These are phyloP conservation scores for Thysanoteuthis rhombus DNA, from an alignment of 2,888 invertebrate species.

Conservation along the genomic window DNA sequence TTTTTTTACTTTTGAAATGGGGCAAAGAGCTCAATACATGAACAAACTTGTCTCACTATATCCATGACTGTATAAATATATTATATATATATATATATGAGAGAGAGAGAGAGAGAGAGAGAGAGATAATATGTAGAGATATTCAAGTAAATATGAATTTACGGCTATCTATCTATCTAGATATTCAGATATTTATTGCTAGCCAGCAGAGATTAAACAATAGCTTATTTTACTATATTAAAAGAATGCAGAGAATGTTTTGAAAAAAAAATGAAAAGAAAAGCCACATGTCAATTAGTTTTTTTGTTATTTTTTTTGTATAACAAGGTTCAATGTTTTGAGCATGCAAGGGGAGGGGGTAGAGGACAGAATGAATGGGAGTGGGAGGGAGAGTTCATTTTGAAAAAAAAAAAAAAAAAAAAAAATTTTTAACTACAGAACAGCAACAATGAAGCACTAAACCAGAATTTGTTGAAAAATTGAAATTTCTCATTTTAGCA, in stretches of 20 bases:
- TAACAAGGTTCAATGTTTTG: background rate
- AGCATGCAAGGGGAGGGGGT: background rate
- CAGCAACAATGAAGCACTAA: background rate
- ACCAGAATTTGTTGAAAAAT: background rate
- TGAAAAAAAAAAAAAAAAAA: too few relatives aligned
- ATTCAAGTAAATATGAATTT: background rate
- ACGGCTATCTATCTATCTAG: constrained; percentile 22
- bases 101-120: background rate
- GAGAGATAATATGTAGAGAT: background rate
- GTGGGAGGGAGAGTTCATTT: background rate
- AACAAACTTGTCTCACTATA: constrained; percentile 24
- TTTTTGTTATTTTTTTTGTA: background rate
- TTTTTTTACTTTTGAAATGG: constrained; percentile 20
- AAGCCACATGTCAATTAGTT: background rate
- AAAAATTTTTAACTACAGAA: background rate
- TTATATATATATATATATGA: background rate
- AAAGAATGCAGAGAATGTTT: background rate
- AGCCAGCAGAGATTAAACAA: constrained; percentile 17
- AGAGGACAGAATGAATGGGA: background rate
- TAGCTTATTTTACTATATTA: constrained; percentile 13
- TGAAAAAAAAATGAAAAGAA: background rate
- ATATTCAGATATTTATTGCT: constrained; percentile 23
- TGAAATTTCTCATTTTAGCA: background rate
- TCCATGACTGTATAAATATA: constrained; percentile 24
- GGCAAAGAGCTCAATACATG: constrained; percentile 25